Base-by-base conservation (phyloP, 2,888 invertebrate genomes). In the Hipparchia sbordonii region DNA sequence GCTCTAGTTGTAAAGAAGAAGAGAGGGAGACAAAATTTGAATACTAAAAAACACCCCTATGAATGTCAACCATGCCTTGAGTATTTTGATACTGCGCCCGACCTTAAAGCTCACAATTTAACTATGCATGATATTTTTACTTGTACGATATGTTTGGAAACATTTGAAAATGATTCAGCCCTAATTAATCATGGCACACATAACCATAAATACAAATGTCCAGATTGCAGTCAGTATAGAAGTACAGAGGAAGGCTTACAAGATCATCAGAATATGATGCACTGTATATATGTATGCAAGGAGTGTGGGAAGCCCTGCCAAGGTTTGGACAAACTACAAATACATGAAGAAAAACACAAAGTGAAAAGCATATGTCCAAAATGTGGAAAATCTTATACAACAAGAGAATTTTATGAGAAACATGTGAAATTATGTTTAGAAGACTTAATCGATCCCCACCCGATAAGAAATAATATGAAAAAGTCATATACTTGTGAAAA, bases 401-500 rank as follows among this genome's bases (percentile, higher is more conserved):
- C 92, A 6, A 89, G 84, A 78, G 89, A 88, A 48, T 92, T 87
- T 77, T 93, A 81, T 76, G 72, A 79, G 5, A 90, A 85, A 78
- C 93, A 93, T 84, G 88, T 89, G 0, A 85, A 88, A 67, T 79
- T 92, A 61, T 93, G 93, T 72, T 76, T 89, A 0, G 84, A 87
- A 51, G 85, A 89, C 51, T 77, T 82, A 13, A 74, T 91, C n/a
- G 90, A 89, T 66, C 88, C 87, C 1, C 92, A 92, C 79, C 93
- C 92, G 0, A 84, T 85, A 57, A 82, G 92, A 65, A 89, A 85
- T 76, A 85, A 81, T 63, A 83, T 88, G 72, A 76, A 84, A 23
- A 89, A 86, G 72, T 81, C 82, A 12, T 86, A 83, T 71, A 80
- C 82, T 71, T 93, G 92, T 81, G 81, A 86, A 8, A 81, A 87